Evolutionary conservation across 2,888 invertebrate genomes (phyloP), one percentile per base, ranked within the genome.

Genomic region (Onthophagus sagittarius): DNA sequence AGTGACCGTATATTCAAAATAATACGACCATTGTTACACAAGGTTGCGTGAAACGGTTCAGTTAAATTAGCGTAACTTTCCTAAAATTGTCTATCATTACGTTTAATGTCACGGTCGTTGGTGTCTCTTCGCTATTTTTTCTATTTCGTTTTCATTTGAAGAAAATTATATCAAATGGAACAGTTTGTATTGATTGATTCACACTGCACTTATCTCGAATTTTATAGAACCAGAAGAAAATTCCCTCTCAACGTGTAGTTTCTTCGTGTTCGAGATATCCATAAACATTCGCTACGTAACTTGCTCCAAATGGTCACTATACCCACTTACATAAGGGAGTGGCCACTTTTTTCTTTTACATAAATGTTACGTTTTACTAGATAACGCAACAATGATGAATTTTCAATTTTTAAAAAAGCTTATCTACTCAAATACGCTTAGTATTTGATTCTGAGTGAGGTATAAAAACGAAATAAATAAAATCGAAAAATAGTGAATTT

Each of bases 221-320:
- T 7, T 53, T 53, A 11, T 53, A 4, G 39, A 53, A 9, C 39
- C 9, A 53, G 9, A 53, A 53, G 67, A 67, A 67, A 67, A 67
- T 67, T 67, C 23, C 31, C 67, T 32, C 67, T 67, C 23, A 64
- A 23, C 23, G 23, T 23, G 67, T 31, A 67, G 32, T 67, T 67
- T 67, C 32, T 15, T 67, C 31, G 31, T 67, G 31, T 23, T n/a
- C 67, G 32, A 6, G 32, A 67, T 6, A 32, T 67, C 32, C 32
- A 67, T 32, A 23, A 67, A 67, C 67, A 67, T n/a, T n/a, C 23
- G 67, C 32, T n/a, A 67, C 67, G 32, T 67, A 67, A 67, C 31
- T n/a, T 6, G 32, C 67, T 67, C 32, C 67, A 67, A 67, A 67
- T 67, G 67, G 67, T 67, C 67, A 67, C 67, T 67, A 67, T 67